Conservation (phyloP, 2,797 vertebrate genomes). For the Aotus griseimembra region DNA sequence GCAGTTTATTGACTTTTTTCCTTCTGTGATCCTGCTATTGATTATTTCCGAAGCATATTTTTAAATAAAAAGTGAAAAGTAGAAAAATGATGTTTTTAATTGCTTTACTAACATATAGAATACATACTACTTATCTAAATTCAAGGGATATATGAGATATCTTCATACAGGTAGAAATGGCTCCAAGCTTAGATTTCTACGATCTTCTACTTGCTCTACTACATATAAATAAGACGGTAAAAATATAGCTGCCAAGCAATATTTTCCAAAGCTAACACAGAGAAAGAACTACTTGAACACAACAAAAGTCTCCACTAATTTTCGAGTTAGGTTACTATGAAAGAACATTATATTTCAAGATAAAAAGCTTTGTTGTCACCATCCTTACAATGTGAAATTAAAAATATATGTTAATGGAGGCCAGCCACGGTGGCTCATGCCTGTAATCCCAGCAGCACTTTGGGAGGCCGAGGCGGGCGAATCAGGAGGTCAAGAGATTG, state of each 20-base stretch:
- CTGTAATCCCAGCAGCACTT: no score
- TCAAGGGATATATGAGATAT: background rate
- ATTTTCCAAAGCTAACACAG: background rate
- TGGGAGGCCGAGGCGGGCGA: no score
- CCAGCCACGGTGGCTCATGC: no score
- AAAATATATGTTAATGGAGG: conserved; percentile 19
- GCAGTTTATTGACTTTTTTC: background rate
- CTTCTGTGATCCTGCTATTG: background rate
- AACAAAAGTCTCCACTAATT: background rate
- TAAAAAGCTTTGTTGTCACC: background rate
- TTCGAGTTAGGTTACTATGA: background rate
- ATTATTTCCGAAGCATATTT: background rate
- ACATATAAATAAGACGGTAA: background rate
- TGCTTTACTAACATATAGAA: background rate
- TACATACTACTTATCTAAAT: background rate
- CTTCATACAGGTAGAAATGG: background rate
- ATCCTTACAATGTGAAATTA: conserved; percentile 8
- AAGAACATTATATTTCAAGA: conserved; percentile 35
- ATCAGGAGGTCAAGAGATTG: no score
- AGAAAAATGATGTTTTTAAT: background rate
- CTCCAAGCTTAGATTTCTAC: background rate
- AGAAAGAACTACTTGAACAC: background rate
- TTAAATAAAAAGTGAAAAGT: conserved; percentile 21
- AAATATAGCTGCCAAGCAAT: background rate
- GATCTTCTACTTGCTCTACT: background rate